Conservation (phyloP, 2,797 vertebrate species). For the Paratrypauchen microcephalus region DNA sequence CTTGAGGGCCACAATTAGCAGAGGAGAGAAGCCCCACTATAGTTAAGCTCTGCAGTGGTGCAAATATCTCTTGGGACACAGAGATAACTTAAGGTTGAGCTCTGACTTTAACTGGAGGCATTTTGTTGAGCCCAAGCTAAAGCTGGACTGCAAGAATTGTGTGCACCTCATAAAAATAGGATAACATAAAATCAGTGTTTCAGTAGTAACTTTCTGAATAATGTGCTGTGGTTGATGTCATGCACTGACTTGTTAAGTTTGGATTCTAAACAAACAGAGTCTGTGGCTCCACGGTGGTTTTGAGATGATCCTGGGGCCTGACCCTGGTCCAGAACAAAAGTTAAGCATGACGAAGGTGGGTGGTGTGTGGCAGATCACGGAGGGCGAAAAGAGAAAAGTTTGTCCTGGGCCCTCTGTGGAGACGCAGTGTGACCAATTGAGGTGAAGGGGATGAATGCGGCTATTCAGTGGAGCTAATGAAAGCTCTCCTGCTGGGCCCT, state of each 20-base stretch:
- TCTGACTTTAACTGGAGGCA: conserved; percentile 27
- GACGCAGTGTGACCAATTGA: conserved; percentile 77
- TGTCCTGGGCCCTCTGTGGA: conserved; percentile 70
- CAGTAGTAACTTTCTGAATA: not conserved
- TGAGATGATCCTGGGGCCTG: conserved; percentile 41
- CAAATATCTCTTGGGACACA: conserved; percentile 36
- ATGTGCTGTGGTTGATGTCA: conserved; percentile 8
- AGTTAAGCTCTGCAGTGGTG: conserved; percentile 43
- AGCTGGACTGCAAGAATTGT: conserved; percentile 11
- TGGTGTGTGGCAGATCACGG: conserved; percentile 66
- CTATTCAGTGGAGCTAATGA: conserved; percentile 77
- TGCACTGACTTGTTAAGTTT: conserved; percentile 1
- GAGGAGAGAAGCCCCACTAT: conserved; percentile 34
- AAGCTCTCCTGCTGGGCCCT: conserved; percentile 77
- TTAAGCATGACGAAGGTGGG: conserved; percentile 73
- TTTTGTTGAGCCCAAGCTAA: conserved; percentile 23
- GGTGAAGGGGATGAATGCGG: conserved; percentile 79
- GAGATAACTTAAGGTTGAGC: conserved; percentile 27
- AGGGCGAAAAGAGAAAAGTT: conserved; percentile 72
- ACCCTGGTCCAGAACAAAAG: conserved; percentile 60
- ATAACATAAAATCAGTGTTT: not conserved
- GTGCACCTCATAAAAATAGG: not conserved
- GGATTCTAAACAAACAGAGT: conserved; percentile 20
- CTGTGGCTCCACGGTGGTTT: conserved; percentile 26
- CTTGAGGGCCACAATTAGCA: conserved; percentile 51